Percentiles rank a stretch among this genome's conserved stretches.
These are phyloP conservation scores for Anolis carolinensis DNA, from an alignment of 2,113 vertebrate genomes.

Conservation along the genomic window DNA sequence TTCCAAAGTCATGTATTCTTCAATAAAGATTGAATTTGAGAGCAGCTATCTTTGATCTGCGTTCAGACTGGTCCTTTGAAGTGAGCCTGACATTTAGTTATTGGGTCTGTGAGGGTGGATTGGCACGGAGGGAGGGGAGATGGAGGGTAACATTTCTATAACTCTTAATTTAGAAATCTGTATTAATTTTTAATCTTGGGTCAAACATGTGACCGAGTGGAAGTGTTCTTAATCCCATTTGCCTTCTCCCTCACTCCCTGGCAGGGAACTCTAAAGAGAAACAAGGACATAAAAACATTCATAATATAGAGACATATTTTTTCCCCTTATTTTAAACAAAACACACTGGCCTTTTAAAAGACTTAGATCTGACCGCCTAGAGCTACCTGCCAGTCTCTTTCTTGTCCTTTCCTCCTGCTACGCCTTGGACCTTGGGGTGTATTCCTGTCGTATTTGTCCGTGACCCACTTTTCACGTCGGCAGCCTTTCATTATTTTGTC, in stretches of 20 bases:
- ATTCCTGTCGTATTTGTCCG: not conserved
- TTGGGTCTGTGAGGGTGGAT: too few species aligned
- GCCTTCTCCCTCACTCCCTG: too few species aligned
- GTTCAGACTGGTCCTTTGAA: too few species aligned
- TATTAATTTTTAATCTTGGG: not conserved
- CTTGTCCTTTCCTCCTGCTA: rapidly evolving
- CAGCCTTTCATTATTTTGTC: slow-evolving; percentile 57
- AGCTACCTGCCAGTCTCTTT: slow-evolving; percentile 1
- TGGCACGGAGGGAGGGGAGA: too few species aligned
- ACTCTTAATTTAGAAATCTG: not conserved
- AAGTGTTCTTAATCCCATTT: not conserved
- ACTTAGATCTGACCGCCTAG: slow-evolving; percentile 25
- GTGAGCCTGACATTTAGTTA: too few species aligned
- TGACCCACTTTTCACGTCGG: slow-evolving; percentile 70
- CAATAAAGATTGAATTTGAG: too few species aligned
- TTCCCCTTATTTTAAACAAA: not conserved
- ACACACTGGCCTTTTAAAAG: not conserved
- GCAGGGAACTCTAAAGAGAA: slow-evolving; percentile 35
- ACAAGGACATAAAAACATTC: slow-evolving; percentile 39
- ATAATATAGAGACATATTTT: not conserved
- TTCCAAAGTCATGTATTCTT: too few species aligned
- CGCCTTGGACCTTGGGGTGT: not conserved
- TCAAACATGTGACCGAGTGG: too few species aligned
- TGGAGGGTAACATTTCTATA: not conserved
- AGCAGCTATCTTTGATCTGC: too few species aligned